Base-by-base conservation (phyloP, 2,113 vertebrate species). In the Dicaeum eximium region DNA sequence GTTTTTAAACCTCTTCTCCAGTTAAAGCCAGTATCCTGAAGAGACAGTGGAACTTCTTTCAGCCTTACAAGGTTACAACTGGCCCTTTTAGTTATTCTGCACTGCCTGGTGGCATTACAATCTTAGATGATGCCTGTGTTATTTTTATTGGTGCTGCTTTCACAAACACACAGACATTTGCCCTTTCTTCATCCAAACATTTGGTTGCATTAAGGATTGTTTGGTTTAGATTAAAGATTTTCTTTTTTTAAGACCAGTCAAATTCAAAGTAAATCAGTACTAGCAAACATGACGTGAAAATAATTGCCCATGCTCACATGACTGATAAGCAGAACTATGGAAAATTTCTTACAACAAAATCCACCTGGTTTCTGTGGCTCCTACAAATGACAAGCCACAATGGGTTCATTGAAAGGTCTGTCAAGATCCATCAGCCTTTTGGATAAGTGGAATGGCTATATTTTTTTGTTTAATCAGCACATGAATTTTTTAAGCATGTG, bases 161-260 rank as follows among this genome's bases (percentile, higher is more conserved):
- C 92, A 86, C 87, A 88, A 96, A 94, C 94, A 97, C 33, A 20
- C 57, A 88, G 94, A 65, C 71, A 56, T 95, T 84, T 90, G 91
- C 95, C 96, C 88, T 91, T 70, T 60, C 86, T 93, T 80, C 50
- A 78, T 83, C 86, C 94, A 97, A 96, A 87, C 79, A 92, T 92
- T 90, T 94, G 92, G 88, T 81, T 84, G 89, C 88, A 78, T 78
- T 88, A 94, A 95, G 80, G 67, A 57, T 86, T 94, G 94, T 97
- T 98, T 97, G 96, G 94, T 95, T 98, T 97, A 96, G 96, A 97
- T 97, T 97, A 96, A 97, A 92, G 90, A 94, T 94, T 92, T 96
- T 97, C 97, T 97, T 97, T 97, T 96, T 96, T 94, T 92, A 96
- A 97, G 93, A 86, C 81, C 90, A 64, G 57, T 93, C 94, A 96